A percentile compares a stretch with the other conserved stretches of the same genome.
Conservation (phyloP, 2,888 invertebrate species). For the Ectropis crepuscularia region DNA sequence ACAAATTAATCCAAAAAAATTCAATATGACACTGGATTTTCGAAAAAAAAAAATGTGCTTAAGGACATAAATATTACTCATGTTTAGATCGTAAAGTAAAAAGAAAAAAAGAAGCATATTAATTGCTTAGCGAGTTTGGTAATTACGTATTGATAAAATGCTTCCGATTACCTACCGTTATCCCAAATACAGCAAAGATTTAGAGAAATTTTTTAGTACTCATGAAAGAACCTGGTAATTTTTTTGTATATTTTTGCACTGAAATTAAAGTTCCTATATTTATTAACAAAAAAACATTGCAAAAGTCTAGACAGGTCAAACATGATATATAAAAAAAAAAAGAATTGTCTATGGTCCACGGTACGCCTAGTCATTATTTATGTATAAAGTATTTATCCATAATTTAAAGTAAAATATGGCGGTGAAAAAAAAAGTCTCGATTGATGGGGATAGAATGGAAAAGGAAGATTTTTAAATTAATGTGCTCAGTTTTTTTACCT, state of each 20-base stretch:
- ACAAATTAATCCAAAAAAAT: constrained; percentile 37
- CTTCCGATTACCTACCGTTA: constrained; percentile 62
- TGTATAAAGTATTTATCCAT: constrained; percentile 73
- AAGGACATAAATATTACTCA: constrained; percentile 71
- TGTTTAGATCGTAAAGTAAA: constrained; percentile 61
- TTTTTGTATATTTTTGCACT: constrained; percentile 69
- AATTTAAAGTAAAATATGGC: constrained; percentile 53
- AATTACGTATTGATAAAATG: constrained; percentile 60
- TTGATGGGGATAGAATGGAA: constrained; percentile 61
- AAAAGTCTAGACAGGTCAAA: constrained; percentile 57
- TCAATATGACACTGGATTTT: constrained; percentile 50
- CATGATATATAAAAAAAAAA: constrained; percentile 46
- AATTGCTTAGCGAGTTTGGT: constrained; percentile 69
- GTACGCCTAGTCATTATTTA: constrained; percentile 83
- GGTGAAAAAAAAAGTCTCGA: constrained; percentile 56
- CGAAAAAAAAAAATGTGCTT: constrained; percentile 70
- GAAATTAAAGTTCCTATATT: constrained; percentile 81
- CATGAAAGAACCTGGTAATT: constrained; percentile 42
- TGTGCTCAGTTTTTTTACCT: constrained; percentile 55
- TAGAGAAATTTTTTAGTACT: constrained; percentile 48
- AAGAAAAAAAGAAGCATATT: constrained; percentile 57
- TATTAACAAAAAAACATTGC: constrained; percentile 59
- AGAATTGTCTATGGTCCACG: constrained; percentile 72
- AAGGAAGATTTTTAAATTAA: constrained; percentile 55
- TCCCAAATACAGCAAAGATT: constrained; percentile 40